These are phyloP conservation scores for Paracanthobrama guichenoti DNA, from an alignment of 2,113 vertebrate species.

Conservation along the genomic window DNA sequence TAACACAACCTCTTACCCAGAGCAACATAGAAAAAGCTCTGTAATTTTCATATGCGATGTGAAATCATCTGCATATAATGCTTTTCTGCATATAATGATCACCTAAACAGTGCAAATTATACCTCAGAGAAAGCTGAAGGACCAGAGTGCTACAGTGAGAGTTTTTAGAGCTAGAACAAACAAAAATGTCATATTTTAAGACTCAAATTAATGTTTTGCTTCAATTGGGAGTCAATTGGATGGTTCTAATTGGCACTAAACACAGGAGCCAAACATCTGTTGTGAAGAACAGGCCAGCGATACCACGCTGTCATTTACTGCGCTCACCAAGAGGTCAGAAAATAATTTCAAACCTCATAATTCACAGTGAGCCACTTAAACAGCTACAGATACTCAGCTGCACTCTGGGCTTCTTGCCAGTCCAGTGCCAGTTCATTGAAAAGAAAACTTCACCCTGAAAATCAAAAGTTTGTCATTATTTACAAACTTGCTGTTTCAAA, in stretches of 20 bases:
- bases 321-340: conserved; percentile 1
- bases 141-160: not conserved
- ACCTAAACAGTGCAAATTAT: conserved; percentile 31
- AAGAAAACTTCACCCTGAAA: not conserved
- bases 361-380: not conserved
- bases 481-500: not conserved
- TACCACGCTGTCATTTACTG: not conserved
- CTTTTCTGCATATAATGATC: conserved; percentile 20
- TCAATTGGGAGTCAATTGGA: not conserved
- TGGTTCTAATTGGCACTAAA: conserved; percentile 24
- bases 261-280: conserved; percentile 21
- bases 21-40: not conserved
- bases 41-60: conserved; percentile 20
- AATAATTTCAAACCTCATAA: not conserved
- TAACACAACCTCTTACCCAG: not conserved
- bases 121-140: not conserved
- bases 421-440: not conserved
- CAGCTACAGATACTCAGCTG: not conserved
- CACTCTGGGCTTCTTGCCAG: conserved; percentile 10
- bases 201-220: conserved; percentile 7
- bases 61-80: conserved; percentile 41
- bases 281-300: not conserved
- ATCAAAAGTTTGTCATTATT: not conserved
- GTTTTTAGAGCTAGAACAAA: conserved; percentile 19
- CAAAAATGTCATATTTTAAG: not conserved